Percentiles rank a stretch among this genome's conserved stretches.
phyloP scores from a whole-genome alignment of 1,140 invertebrate species.

The Forficula auricularia region DNA sequence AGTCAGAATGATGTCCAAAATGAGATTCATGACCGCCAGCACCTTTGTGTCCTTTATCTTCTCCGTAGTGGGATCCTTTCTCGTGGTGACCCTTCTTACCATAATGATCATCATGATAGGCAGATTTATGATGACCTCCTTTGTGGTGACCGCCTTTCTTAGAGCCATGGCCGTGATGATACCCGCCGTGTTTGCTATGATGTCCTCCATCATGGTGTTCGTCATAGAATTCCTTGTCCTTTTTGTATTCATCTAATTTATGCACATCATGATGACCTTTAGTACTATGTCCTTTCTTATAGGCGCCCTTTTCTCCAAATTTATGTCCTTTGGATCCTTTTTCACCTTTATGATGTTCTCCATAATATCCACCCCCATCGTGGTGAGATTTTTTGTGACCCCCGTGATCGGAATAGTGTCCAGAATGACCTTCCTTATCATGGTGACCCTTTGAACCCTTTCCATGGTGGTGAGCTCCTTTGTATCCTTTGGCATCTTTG shows the following conservation, averaged over 20 bases:
- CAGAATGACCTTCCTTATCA: constrained; percentile 27
- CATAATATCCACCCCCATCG: constrained; percentile 9
- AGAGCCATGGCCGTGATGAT: constrained; percentile 39
- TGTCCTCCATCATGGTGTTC: constrained; percentile 42
- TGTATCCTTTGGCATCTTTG: constrained; percentile 3
- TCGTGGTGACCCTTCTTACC: constrained; percentile 41
- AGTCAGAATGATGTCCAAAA: constrained; percentile 41
- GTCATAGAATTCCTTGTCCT: constrained; percentile 49
- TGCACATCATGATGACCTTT: constrained; percentile 47
- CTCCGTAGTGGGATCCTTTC: constrained; percentile 38
- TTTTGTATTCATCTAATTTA: constrained; percentile 52
- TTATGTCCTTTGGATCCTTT: constrained; percentile 22
- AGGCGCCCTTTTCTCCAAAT: constrained; percentile 39
- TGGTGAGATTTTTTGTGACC: constrained; percentile 25
- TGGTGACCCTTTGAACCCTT: constrained; percentile 26
- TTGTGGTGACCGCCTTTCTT: constrained; percentile 57
- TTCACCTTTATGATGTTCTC: constrained; percentile 10
- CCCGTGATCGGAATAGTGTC: constrained; percentile 29
- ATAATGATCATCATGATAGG: constrained; percentile 39
- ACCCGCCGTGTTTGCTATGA: constrained; percentile 38
- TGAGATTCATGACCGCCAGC: constrained; percentile 45
- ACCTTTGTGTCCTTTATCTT: constrained; percentile 45
- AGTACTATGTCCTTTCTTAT: constrained; percentile 43
- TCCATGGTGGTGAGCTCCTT: constrained; percentile 5
- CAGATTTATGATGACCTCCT: constrained; percentile 48